A percentile compares a stretch with the other conserved stretches of the same genome.
These are phyloP conservation scores for Aphelenchoides bicaudatus DNA, from an alignment of 2,888 invertebrate species.

Conservation along the genomic window DNA sequence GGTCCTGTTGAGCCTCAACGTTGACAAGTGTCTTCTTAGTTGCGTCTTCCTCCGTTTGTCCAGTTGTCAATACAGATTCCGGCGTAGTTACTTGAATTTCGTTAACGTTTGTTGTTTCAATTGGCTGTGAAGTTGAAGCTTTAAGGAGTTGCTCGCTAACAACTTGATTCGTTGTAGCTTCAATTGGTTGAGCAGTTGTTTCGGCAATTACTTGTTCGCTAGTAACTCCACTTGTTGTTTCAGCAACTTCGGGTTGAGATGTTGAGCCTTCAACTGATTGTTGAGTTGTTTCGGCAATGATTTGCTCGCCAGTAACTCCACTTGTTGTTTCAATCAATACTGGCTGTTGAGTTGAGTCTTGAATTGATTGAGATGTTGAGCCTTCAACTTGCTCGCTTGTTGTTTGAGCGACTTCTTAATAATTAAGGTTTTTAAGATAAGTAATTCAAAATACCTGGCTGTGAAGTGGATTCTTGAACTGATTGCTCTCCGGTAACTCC, in stretches of 20 bases:
- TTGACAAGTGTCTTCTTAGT: not conserved
- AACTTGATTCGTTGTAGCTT: conserved; percentile 11
- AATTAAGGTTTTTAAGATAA: no score
- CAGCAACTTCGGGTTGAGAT: conserved; percentile 12
- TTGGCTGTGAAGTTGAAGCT: not conserved
- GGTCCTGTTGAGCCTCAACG: not conserved
- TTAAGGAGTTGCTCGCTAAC: not conserved
- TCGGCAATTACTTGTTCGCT: not conserved
- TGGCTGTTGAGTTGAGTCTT: not conserved
- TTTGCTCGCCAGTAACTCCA: not conserved
- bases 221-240: conserved; percentile 17
- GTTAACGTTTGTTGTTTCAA: not conserved
- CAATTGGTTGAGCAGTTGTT: conserved; percentile 4
- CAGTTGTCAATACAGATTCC: conserved; percentile 13
- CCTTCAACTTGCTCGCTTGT: no score
- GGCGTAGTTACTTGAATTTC: conserved; percentile 20
- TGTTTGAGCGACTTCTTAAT: conserved; percentile 4
- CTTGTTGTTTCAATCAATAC: not conserved
- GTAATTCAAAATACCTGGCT: no score
- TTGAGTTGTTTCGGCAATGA: conserved; percentile 9
- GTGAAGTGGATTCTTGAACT: no score
- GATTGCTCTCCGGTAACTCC: not conserved
- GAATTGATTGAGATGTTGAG: not conserved
- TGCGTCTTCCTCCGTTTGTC: conserved; percentile 10
- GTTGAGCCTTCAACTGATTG: conserved; percentile 14